phyloP scores from a whole-genome alignment of 2,888 invertebrate species.

The Scaptomyza caliginosa region DNA sequence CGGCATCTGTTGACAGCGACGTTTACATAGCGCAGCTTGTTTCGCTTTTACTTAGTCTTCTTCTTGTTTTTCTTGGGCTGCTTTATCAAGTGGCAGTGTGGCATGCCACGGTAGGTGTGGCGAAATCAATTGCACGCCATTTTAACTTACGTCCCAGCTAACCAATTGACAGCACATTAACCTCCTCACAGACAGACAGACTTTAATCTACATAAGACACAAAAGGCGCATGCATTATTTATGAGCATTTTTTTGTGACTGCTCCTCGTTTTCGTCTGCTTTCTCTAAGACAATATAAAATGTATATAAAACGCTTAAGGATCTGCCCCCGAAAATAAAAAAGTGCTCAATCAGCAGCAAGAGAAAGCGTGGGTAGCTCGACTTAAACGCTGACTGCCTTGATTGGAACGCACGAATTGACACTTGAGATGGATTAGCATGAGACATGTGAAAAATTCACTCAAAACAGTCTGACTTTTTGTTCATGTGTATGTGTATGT shows the following conservation, averaged over 20 bases:
- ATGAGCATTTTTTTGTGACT: constrained; percentile 65
- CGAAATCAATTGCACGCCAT: constrained; percentile 74
- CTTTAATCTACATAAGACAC: constrained; percentile 61
- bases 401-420: constrained; percentile 71
- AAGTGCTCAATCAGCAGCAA: constrained; percentile 68
- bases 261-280: neutral
- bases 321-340: constrained; percentile 55
- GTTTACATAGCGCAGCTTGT: constrained; percentile 65
- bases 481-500: neutral
- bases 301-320: constrained; percentile 24
- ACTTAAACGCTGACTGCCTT: constrained; percentile 68
- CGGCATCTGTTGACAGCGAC: constrained; percentile 63
- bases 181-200: constrained; percentile 45
- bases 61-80: no score
- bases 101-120: constrained; percentile 42
- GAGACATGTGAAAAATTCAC: constrained; percentile 35
- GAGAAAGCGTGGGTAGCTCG: neutral
- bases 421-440: constrained; percentile 76
- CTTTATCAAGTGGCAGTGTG: constrained; percentile 28
- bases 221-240: constrained; percentile 74
- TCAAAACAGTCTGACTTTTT: neutral
- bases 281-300: constrained; percentile 9
- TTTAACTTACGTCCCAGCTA: constrained; percentile 36
- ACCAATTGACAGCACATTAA: constrained; percentile 68
- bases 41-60: constrained; percentile 1